These are phyloP conservation scores for Drosophila quadrilineata DNA, from an alignment of 1,140 invertebrate genomes.

Conservation along the genomic window DNA sequence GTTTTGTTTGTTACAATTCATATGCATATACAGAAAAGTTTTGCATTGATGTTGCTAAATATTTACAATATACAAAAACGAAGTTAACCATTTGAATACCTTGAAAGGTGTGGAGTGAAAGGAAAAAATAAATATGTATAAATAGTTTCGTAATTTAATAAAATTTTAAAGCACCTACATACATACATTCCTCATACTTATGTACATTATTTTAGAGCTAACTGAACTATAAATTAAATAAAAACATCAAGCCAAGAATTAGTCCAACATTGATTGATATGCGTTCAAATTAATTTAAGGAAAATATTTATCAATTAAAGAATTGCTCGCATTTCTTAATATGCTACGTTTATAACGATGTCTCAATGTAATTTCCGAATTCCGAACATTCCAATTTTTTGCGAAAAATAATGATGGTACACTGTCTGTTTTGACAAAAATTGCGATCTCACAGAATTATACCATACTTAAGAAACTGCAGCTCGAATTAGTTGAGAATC, in stretches of 20 bases:
- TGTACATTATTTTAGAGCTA: too few relatives aligned
- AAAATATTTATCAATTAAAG: too few relatives aligned
- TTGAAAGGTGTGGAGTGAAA: background rate
- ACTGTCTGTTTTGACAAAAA: too few relatives aligned
- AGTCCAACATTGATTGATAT: slow-evolving; percentile 26
- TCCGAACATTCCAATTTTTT: too few relatives aligned
- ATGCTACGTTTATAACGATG: too few relatives aligned
- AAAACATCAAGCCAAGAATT: too few relatives aligned
- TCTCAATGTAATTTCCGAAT: too few relatives aligned
- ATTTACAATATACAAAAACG: slow-evolving; percentile 2
- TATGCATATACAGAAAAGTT: background rate
- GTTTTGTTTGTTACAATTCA: background rate
- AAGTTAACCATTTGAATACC: slow-evolving; percentile 33
- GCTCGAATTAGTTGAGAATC: too few relatives aligned
- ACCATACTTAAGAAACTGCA: too few relatives aligned
- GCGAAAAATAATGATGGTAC: too few relatives aligned
- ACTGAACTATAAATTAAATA: slow-evolving; percentile 18
- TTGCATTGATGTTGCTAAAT: background rate
- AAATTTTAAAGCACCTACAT: slow-evolving; percentile 19
- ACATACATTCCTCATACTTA: background rate
- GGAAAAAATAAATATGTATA: slow-evolving; percentile 9
- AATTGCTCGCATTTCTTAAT: too few relatives aligned
- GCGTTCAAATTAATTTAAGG: slow-evolving; percentile 42
- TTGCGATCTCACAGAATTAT: too few relatives aligned
- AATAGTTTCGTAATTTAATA: slow-evolving; percentile 17